Base-by-base conservation (phyloP, 2,888 invertebrate genomes). In the Cecidostiba fungosa region DNA sequence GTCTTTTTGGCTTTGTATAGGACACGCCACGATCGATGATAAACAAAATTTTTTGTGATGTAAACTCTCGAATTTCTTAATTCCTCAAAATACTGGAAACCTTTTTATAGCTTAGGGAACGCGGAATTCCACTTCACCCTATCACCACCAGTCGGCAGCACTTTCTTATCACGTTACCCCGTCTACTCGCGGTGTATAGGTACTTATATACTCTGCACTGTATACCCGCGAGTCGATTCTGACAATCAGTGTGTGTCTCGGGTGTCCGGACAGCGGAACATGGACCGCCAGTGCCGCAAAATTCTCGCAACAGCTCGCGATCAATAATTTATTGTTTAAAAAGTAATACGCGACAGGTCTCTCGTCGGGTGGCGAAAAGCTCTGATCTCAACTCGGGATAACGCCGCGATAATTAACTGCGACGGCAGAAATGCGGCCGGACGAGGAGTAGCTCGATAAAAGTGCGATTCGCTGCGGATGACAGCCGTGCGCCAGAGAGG, bases 281-380 rank as follows among this genome's bases (percentile, higher is more conserved):
- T 50, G 59, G 39, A 70, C 62, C 77, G 54, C 77, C 85, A 85
- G 85, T 82, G 74, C 78, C 82, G 85, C 85, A 82, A 85, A 85
- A 82, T 85, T 82, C 85, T 78, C 59, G 73, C 82, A 43, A 36
- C 73, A 79, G 54, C 8, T 72, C 36, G 62, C 85, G 85, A 85
- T 85, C 85, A 85, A 85, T 85, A 85, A 78, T 85, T 85, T 82
- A 82, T 82, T 69, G 70, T 85, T 82, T 74, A 77, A 77, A 82
- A 73, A 54, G 70, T 43, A 62, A 77, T 5, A 23, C 26, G 50
- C 43, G 43, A 50, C 36, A 23, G 36, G 47, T 70, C 47, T n/a
- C 4, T 8, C 54, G 6, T 59, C 23, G 54, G 5, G 54, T 16
- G 54, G n/a, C 54, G 54, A 59, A 1, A 66, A 29, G 3, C 14